A percentile compares a stretch with the other conserved stretches of the same genome.
These are phyloP conservation scores for Platalea minor DNA, from an alignment of 2,797 vertebrate genomes.

Conservation along the genomic window DNA sequence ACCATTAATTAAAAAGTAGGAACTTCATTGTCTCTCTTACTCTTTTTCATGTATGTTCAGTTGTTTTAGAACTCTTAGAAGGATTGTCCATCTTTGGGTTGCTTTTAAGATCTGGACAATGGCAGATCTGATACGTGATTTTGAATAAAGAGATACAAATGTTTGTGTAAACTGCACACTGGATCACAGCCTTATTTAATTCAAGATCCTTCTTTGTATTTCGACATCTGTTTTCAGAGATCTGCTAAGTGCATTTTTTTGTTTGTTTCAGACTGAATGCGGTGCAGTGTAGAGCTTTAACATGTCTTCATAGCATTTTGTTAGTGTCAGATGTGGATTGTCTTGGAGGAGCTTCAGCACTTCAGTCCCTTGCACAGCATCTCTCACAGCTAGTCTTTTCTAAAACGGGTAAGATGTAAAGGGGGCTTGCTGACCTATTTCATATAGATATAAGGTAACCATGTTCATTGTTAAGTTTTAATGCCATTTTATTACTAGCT, in stretches of 20 bases:
- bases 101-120: not conserved
- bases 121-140: not conserved
- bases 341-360: slow-evolving; percentile 84
- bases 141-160: not conserved
- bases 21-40: slow-evolving; percentile 2
- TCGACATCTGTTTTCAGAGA: not conserved
- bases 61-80: not conserved
- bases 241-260: not conserved
- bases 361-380: slow-evolving; percentile 87
- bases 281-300: slow-evolving; percentile 90
- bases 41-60: not conserved
- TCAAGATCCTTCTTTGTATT: not conserved
- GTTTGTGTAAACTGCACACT: not conserved
- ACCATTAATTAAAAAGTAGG: slow-evolving; percentile 89
- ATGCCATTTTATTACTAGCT: not conserved
- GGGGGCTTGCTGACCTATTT: not conserved
- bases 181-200: not conserved
- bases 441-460: not conserved
- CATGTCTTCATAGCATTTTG: slow-evolving; percentile 91
- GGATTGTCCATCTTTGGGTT: not conserved
- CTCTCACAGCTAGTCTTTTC: slow-evolving; percentile 88
- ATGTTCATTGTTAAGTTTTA: not conserved
- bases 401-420: slow-evolving; percentile 73
- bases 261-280: slow-evolving; percentile 81
- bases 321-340: slow-evolving; percentile 87